phyloP scores from a whole-genome alignment of 1,140 invertebrate genomes.

The Lasioglossum albipes region DNA sequence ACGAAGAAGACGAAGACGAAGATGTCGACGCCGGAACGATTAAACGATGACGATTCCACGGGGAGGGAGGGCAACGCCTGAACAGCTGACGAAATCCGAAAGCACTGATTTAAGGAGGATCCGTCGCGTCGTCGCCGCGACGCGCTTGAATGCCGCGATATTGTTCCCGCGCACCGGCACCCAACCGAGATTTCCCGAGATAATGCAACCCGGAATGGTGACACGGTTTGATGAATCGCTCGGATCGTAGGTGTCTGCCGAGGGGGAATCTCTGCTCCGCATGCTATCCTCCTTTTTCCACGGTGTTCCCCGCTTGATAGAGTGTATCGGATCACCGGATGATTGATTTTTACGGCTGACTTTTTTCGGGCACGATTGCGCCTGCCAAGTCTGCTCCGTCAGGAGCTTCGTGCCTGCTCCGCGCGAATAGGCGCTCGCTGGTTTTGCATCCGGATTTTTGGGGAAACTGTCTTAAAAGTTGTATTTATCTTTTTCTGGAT shows the following conservation, averaged over 20 bases:
- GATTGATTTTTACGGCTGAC: not conserved
- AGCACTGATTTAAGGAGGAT: conserved; percentile 31
- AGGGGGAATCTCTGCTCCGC: not conserved
- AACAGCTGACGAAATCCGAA: conserved; percentile 14
- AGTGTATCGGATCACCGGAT: not conserved
- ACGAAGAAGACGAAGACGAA: not conserved
- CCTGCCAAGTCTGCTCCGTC: too few species aligned
- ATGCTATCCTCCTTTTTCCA: not conserved
- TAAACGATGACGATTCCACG: conserved; percentile 46
- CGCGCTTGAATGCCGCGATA: conserved; percentile 2
- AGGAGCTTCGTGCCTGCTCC: too few species aligned
- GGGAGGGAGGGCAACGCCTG: not conserved
- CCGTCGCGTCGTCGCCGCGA: not conserved
- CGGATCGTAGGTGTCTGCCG: not conserved
- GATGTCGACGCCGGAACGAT: conserved; percentile 14
- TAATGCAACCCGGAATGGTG: not conserved
- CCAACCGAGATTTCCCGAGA: not conserved
- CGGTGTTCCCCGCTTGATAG: not conserved
- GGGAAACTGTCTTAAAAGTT: too few species aligned
- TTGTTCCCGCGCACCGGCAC: not conserved
- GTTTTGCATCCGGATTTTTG: too few species aligned
- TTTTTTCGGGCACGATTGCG: too few species aligned
- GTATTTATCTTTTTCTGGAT: too few species aligned
- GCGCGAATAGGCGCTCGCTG: too few species aligned
- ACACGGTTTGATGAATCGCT: conserved; percentile 22